Evolutionary conservation across 1,140 invertebrate species (phyloP).

Genomic region (Agraylea sexmaculata): DNA sequence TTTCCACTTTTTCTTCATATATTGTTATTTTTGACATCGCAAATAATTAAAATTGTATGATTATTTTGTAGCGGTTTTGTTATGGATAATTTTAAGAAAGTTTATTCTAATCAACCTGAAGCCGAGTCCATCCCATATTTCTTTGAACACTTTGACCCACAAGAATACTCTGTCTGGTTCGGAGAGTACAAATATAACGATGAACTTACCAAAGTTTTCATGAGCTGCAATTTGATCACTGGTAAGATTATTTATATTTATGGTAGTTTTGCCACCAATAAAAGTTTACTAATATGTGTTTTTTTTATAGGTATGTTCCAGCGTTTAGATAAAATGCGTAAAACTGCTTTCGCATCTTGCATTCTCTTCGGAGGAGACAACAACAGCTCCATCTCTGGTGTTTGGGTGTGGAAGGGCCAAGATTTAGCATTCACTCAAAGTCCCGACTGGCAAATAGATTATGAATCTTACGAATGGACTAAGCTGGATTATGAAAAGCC

Average conservation of each 20-base stretch:
- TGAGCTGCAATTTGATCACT: slow-evolving; percentile 90
- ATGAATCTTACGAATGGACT: slow-evolving; percentile 93
- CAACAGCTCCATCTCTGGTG: slow-evolving; percentile 85
- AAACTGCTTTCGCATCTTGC: slow-evolving; percentile 88
- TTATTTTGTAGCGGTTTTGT: slow-evolving; percentile 62
- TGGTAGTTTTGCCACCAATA: slow-evolving; percentile 9
- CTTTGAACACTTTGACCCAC: slow-evolving; percentile 95
- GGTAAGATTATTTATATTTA: slow-evolving; percentile 42
- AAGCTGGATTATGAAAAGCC: slow-evolving; percentile 77
- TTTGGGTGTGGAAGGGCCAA: slow-evolving; percentile 96
- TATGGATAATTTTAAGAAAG: slow-evolving; percentile 95
- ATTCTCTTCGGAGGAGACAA: slow-evolving; percentile 90
- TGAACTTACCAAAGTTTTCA: slow-evolving; percentile 86
- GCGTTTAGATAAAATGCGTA: slow-evolving; percentile 94
- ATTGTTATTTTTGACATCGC: no score
- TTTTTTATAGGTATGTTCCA: slow-evolving; percentile 74
- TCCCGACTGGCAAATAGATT: slow-evolving; percentile 93
- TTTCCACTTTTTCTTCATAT: no score
- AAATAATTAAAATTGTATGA: no score
- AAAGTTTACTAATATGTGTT: slow-evolving; percentile 5
- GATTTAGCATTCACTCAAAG: slow-evolving; percentile 80
- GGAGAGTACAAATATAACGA: slow-evolving; percentile 95
- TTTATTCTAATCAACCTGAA: slow-evolving; percentile 95
- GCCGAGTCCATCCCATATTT: slow-evolving; percentile 92
- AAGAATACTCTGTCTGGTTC: slow-evolving; percentile 96